These are phyloP conservation scores for Anhinga anhinga DNA, from an alignment of 2,113 vertebrate species.

Conservation along the genomic window DNA sequence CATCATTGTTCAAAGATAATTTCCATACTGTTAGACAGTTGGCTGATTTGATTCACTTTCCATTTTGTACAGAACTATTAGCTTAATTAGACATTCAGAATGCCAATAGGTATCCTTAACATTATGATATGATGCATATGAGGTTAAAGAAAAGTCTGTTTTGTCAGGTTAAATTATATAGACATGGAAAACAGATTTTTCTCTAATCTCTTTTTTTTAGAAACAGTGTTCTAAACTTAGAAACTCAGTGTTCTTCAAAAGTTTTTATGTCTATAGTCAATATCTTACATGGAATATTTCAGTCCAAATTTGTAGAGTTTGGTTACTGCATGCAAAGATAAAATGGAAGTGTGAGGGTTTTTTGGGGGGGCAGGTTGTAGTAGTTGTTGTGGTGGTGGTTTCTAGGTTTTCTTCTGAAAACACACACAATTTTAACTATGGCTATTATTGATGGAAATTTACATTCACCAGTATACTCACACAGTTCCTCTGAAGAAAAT, in stretches of 20 bases:
- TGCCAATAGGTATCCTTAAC: not conserved
- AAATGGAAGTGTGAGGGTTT: not conserved
- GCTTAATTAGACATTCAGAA: not conserved
- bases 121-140: not conserved
- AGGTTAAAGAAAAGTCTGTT: not conserved
- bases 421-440: not conserved
- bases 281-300: not conserved
- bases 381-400: not conserved
- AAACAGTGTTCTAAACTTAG: not conserved
- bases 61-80: not conserved
- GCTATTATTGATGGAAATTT: not conserved
- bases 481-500: not conserved
- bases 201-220: not conserved
- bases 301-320: not conserved
- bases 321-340: not conserved
- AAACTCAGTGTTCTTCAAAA: not conserved
- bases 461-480: not conserved
- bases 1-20: not conserved
- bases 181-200: not conserved
- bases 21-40: not conserved
- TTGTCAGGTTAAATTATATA: not conserved
- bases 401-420: not conserved
- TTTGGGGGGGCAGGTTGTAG: accelerated
- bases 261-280: not conserved
- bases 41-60: not conserved